Base-by-base conservation (phyloP, 2,888 invertebrate genomes). In the Rhimphoctona megacephalus region DNA sequence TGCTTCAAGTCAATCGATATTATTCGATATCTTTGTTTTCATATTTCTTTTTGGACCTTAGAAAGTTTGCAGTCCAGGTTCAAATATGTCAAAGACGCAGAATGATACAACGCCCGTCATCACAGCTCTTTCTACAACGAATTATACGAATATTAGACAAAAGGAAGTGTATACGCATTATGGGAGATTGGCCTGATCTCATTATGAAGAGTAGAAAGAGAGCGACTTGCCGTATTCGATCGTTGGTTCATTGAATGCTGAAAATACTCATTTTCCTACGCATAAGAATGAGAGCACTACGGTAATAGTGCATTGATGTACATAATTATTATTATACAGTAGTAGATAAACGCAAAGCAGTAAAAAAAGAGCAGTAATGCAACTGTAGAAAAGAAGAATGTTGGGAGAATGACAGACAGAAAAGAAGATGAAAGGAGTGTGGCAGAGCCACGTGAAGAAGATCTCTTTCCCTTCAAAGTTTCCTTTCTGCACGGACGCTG, bases 401-500 rank as follows among this genome's bases (percentile, higher is more conserved):
- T 76, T 76, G 54, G 61, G 52, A 57, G 73, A 70, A 64, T 70
- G 73, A 61, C 54, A 54, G 78, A 30, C 30, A 30, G 61, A 30
- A 57, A 57, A 57, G 22, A 57, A 61, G 61, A 61, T 17, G 30
- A 30, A 30, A 76, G 39, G 74, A 64, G 33, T 39, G 61, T 72
- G 19, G 61, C 61, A 80, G 80, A 87, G 81, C 79, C 67, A 74
- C 61, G 78, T 66, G 84, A 80, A 85, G 91, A 89, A 91, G 91
- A 92, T 77, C 92, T 93, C 92, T 91, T 92, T 91, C 90, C 91
- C 90, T 91, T 92, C 90, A 17, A 91, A 93, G 93, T 92, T 92
- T 94, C 92, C 92, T 92, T 92, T 92, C 90, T 90, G 89, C 89
- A 89, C 87, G 89, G 79, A 74, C 73, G 80, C 87, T 83, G 83